Base-by-base conservation (phyloP, 2,797 vertebrate genomes). In the Meriones psammophilus region DNA sequence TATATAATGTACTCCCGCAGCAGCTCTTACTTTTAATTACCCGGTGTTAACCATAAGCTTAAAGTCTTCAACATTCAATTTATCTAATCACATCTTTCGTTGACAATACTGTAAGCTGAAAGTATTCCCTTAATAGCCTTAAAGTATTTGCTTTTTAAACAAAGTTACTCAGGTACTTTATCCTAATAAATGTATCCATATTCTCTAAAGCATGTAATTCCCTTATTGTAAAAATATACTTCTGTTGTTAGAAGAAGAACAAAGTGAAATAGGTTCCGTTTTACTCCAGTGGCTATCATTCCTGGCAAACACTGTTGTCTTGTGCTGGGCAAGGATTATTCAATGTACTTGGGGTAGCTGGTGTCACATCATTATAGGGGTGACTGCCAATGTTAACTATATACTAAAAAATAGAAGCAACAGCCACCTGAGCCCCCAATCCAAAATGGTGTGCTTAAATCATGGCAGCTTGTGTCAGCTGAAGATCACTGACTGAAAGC, bases 1-100 rank as follows among this genome's bases (percentile, higher is more conserved):
- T 98, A 98, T 98, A 98, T 98, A 98, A 98, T 97, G 94, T 97
- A 97, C 97, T 99, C 98, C 98, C 98, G 98, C 94, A 98, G 98
- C 98, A 98, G 98, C 71, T 98, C 98, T 99, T 99, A 98, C 98
- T 99, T 99, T 99, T 99, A 99, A 99, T 99, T 99, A 98, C 98
- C 98, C 97, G 95, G 98, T 98, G 97, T 98, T 99, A 98, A 98
- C 98, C 92, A 83, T 98, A 98, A 98, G 98, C 97, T 17, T 92
- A 98, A 98, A 98, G 98, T 98, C 98, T 98, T 98, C 98, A 98
- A 98, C 97, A 97, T 98, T 98, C 98, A 97, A 98, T 98, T 98
- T 98, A 98, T 98, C 98, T 99, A 99, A 99, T 98, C 98, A 98
- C 98, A 97, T 98, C 98, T 98, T 99, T 98, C 98, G 98, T 97